phyloP scores from a whole-genome alignment of 2,113 vertebrate genomes.

The Labeo catla region DNA sequence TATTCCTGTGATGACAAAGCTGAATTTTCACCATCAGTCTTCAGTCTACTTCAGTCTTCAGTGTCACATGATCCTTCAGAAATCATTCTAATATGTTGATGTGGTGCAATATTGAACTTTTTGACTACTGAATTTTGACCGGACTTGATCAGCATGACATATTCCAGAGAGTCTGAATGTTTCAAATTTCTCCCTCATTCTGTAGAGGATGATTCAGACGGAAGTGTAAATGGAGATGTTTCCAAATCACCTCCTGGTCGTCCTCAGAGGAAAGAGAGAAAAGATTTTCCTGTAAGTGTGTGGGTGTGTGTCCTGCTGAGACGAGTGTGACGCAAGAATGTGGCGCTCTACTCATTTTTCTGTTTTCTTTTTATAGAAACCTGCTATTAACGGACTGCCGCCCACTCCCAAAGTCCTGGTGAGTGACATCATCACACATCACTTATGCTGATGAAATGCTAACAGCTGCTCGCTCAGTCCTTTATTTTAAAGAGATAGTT shows the following conservation, averaged over 20 bases:
- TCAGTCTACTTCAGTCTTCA: not conserved
- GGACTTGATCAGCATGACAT: not conserved
- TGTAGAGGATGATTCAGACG: constrained; percentile 80
- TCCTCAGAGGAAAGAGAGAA: constrained; percentile 88
- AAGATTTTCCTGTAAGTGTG: constrained; percentile 89
- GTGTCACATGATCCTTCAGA: no score
- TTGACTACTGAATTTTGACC: not conserved
- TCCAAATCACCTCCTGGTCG: constrained; percentile 79
- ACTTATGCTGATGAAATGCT: not conserved
- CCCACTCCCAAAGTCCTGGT: constrained; percentile 99
- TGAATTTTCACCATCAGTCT: not conserved
- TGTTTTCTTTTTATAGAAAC: constrained; percentile 79
- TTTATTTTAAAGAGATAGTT: not conserved
- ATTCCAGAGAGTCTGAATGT: not conserved
- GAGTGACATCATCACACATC: constrained; percentile 68
- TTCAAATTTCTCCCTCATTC: not conserved
- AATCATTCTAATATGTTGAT: not conserved
- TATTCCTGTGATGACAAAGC: no score
- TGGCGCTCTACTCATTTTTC: not conserved
- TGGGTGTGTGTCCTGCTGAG: not conserved
- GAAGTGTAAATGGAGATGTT: constrained; percentile 80
- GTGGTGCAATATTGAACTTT: not conserved
- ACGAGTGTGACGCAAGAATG: not conserved
- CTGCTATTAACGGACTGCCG: constrained; percentile 94
- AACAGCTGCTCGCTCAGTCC: not conserved